Base-by-base conservation (phyloP, 1,140 invertebrate genomes). In the Neoseiulus cucumeris region DNA sequence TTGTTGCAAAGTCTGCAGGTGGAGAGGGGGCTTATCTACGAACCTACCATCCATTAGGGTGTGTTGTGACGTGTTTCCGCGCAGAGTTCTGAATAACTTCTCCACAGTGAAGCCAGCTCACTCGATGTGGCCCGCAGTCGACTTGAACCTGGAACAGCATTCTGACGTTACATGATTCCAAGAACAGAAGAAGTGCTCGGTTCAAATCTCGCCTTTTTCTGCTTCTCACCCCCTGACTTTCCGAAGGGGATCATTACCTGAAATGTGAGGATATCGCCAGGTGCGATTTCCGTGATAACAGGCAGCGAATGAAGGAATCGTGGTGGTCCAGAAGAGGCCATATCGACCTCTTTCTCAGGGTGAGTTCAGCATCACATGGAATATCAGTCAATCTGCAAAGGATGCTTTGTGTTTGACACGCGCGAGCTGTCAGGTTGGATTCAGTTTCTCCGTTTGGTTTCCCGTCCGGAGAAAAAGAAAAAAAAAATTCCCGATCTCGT, bases 41-140 rank as follows among this genome's bases (percentile, higher is more conserved):
- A 14, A 47, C 14, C 22, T 59, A 59, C 51, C 51, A 59, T 59
- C 51, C 51, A 9, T 59, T 59, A 20, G 51, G 51, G 51, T 59
- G 51, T 14, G 51, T 20, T 20, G 25, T 59, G 51, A 59, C 22
- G 51, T 59, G 51, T 20, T 33, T 59, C 33, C 51, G 14, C 25
- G 51, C 25, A 25, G 51, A 59, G 51, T 59, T 59, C 25, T 20
- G 51, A 59, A 59, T 20, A 29, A 59, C 51, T n/a, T 59, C 51
- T 5, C 51, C 51, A 20, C 51, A 59, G 9, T 59, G 51, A 29
- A 59, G 22, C 51, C 51, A 59, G 22, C n/a, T 25, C 22, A 59
- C 51, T 33, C 51, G 51, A 33, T 29, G 33, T 25, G 22, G 25
- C 25, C 22, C 22, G 22, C 25, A 25, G 14, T 59, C 51, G 22